Percentiles rank a stretch among this genome's conserved stretches.
phyloP scores from a whole-genome alignment of 2,888 invertebrate species.

The Drosophila fungiperda region DNA sequence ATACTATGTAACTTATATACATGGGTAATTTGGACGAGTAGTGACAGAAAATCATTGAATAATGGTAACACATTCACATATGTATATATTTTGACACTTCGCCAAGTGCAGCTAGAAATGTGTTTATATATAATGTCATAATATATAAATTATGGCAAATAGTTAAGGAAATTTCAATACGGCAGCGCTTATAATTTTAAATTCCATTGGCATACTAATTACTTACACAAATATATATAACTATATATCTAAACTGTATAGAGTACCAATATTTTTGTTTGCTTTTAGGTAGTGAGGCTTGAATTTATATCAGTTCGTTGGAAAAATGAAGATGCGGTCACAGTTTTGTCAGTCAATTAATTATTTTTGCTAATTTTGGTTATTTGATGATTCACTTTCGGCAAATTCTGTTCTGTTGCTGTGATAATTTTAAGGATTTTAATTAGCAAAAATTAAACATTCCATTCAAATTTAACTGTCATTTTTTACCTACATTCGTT shows the following conservation, averaged over 20 bases:
- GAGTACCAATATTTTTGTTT: background rate
- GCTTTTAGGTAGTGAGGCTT: background rate
- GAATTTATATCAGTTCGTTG: background rate
- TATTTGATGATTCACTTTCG: background rate
- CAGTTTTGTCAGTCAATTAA: background rate
- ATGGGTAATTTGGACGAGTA: background rate
- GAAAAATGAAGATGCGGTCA: background rate
- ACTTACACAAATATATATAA: background rate
- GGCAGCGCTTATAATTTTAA: background rate
- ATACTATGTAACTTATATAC: slow-evolving; percentile 13
- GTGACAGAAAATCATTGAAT: slow-evolving; percentile 6
- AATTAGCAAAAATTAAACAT: background rate
- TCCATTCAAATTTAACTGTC: background rate
- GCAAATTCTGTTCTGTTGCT: background rate
- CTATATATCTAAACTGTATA: background rate
- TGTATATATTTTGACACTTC: background rate
- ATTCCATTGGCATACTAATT: background rate
- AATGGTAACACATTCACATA: background rate
- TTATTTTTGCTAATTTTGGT: background rate
- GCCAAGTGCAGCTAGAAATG: background rate
- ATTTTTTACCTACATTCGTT: background rate
- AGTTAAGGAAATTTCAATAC: background rate
- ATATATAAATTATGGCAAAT: background rate
- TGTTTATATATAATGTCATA: background rate
- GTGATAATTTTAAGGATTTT: background rate